A percentile compares a stretch with the other conserved stretches of the same genome.
Evolutionary conservation across 2,113 vertebrate genomes (phyloP).

Genomic region (Datnioides undecimradiatus): DNA sequence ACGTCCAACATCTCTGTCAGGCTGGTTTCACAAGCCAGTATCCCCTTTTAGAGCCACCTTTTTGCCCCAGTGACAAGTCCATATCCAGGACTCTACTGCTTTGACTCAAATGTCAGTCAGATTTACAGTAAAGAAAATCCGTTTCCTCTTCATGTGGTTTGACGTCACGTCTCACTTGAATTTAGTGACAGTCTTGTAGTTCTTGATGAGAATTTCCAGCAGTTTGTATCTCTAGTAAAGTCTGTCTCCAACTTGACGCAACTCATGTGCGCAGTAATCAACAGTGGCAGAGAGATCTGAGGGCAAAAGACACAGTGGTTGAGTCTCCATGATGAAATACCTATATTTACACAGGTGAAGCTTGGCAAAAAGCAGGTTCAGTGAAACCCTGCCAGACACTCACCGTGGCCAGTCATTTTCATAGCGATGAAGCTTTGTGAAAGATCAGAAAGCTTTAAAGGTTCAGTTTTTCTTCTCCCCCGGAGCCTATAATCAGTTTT

Average conservation of each 20-base stretch:
- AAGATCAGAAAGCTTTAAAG: neutral
- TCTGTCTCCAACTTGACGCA: conserved; percentile 72
- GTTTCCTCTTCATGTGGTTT: neutral
- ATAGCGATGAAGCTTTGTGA: neutral
- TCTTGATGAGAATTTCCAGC: conserved; percentile 70
- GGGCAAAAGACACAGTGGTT: neutral
- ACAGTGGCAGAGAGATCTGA: conserved; percentile 34
- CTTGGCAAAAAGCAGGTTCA: neutral
- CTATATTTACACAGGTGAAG: accelerated
- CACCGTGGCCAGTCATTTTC: conserved; percentile 62
- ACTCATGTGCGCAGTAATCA: conserved; percentile 54
- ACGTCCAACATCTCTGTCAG: neutral
- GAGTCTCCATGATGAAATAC: neutral
- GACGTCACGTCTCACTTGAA: conserved; percentile 41
- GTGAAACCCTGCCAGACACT: conserved; percentile 24
- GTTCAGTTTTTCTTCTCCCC: neutral
- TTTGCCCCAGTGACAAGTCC: neutral
- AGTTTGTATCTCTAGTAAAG: conserved; percentile 77
- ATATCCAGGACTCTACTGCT: neutral
- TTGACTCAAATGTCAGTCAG: neutral
- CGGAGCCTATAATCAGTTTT: neutral
- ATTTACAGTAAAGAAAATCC: neutral
- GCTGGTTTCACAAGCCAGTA: neutral
- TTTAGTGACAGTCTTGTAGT: conserved; percentile 57
- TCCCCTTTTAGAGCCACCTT: neutral